phyloP scores from a whole-genome alignment of 2,888 invertebrate genomes.

The Nasonovia ribisnigri region DNA sequence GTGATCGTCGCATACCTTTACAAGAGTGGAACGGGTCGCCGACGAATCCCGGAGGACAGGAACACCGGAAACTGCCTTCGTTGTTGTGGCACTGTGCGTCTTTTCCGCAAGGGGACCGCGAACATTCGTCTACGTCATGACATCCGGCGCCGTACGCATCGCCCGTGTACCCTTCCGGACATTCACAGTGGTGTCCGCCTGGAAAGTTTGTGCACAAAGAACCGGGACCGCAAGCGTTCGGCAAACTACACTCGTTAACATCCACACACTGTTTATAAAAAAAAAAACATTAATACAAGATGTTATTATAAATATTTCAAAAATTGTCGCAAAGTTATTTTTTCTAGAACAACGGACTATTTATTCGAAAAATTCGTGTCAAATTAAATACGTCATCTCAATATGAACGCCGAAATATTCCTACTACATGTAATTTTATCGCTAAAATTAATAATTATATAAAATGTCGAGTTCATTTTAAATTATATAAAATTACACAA shows the following conservation, averaged over 20 bases:
- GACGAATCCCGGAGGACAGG: constrained; percentile 85
- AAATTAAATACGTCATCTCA: background rate
- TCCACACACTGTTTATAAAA: constrained; percentile 78
- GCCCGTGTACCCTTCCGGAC: constrained; percentile 85
- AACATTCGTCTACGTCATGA: constrained; percentile 82
- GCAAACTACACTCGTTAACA: constrained; percentile 84
- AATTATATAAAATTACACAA: background rate
- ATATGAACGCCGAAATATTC: background rate
- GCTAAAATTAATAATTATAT: background rate
- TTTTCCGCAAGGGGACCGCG: constrained; percentile 80
- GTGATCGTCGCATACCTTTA: constrained; percentile 74
- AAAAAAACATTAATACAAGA: background rate
- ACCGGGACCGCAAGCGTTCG: constrained; percentile 81
- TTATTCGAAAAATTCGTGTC: background rate
- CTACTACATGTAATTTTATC: background rate
- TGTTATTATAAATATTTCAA: background rate
- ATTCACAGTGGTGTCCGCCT: constrained; percentile 86
- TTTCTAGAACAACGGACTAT: background rate
- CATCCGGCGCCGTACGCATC: constrained; percentile 83
- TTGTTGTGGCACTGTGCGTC: constrained; percentile 84
- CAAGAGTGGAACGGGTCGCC: constrained; percentile 84
- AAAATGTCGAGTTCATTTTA: background rate
- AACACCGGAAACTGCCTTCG: constrained; percentile 83
- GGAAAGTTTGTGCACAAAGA: constrained; percentile 85
- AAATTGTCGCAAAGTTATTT: background rate